Conservation (phyloP, 2,888 invertebrate genomes). For the Cosmopolites sordidus region DNA sequence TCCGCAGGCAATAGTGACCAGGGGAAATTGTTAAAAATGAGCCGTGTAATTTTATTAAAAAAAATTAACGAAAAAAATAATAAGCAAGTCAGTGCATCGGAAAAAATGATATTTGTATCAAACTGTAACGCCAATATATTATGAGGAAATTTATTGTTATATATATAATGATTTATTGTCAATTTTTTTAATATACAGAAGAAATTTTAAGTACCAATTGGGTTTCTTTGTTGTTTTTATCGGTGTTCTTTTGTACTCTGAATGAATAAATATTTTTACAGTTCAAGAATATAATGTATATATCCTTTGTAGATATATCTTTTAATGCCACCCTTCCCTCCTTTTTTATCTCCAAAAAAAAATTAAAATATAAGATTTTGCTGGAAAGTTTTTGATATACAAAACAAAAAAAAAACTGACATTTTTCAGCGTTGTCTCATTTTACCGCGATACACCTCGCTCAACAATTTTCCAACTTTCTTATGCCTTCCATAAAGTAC, state of each 20-base stretch:
- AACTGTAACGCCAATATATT: conserved; percentile 42
- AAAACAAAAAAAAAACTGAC: too few species aligned
- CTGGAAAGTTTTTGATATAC: too few species aligned
- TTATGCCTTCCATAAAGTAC: too few species aligned
- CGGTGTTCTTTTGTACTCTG: conserved; percentile 24
- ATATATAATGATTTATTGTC: conserved; percentile 49
- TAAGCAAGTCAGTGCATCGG: conserved; percentile 39
- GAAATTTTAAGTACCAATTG: conserved; percentile 39
- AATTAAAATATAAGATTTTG: too few species aligned
- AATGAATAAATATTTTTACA: conserved; percentile 31
- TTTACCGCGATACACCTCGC: too few species aligned
- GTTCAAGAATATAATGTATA: conserved; percentile 13
- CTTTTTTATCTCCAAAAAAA: too few species aligned
- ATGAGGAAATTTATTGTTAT: conserved; percentile 46
- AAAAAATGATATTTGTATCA: conserved; percentile 47
- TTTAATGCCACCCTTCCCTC: too few species aligned
- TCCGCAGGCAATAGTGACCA: conserved; percentile 45
- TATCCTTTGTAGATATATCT: too few species aligned
- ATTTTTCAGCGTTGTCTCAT: too few species aligned
- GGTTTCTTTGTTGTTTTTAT: conserved; percentile 19
- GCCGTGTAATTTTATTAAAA: conserved; percentile 15
- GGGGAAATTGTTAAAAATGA: conserved; percentile 34
- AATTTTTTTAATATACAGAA: conserved; percentile 50
- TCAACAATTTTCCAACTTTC: too few species aligned
- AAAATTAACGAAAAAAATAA: conserved; percentile 34